phyloP scores from a whole-genome alignment of 2,113 vertebrate genomes.

The Jaculus jaculus region DNA sequence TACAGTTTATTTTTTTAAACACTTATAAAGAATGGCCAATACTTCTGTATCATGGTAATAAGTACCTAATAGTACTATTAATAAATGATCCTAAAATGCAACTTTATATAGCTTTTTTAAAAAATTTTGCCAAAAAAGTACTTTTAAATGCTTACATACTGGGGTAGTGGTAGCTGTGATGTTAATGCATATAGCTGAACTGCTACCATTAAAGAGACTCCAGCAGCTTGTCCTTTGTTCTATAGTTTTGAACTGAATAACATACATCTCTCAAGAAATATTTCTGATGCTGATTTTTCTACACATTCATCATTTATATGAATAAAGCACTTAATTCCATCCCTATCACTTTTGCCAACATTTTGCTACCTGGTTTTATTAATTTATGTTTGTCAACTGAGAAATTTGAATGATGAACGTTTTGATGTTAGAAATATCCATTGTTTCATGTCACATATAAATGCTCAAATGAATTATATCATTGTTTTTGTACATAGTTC shows the following conservation, averaged over 20 bases:
- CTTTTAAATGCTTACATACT: not conserved
- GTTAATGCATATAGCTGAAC: not conserved
- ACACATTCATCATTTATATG: not conserved
- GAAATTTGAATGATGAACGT: not conserved
- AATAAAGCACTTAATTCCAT: not conserved
- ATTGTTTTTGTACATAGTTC: not conserved
- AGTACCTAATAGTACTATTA: constrained; percentile 15
- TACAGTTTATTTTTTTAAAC: not conserved
- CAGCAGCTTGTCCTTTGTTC: not conserved
- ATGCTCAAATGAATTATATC: not conserved
- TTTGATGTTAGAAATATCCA: not conserved
- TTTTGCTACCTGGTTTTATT: not conserved
- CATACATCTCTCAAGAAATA: not conserved
- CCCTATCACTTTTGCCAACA: not conserved
- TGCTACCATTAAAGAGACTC: not conserved
- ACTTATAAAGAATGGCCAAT: not conserved
- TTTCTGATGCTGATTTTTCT: constrained; percentile 36
- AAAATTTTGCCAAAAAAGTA: not conserved
- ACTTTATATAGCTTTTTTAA: constrained; percentile 26
- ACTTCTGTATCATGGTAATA: not conserved
- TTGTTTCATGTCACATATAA: not conserved
- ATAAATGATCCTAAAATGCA: not conserved
- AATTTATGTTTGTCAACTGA: constrained; percentile 16
- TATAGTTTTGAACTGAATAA: not conserved
- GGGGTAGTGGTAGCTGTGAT: not conserved